Percentiles rank a stretch among this genome's conserved stretches.
Evolutionary conservation across 2,113 vertebrate species (phyloP).

Genomic region (Burhinus oedicnemus): DNA sequence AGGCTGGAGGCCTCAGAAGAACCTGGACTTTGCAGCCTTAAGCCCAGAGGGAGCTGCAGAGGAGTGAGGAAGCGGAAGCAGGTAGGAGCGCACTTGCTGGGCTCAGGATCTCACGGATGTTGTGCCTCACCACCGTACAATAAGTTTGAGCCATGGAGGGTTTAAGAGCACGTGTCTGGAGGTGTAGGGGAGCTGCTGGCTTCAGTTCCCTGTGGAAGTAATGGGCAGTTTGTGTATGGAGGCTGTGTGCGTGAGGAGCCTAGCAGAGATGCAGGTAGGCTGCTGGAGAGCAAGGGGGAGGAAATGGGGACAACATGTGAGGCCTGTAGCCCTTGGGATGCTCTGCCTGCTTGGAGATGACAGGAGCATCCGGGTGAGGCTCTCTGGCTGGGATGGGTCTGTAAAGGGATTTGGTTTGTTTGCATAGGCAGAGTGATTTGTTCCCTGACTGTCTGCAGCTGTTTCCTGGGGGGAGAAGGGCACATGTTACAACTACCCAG

Average conservation of each 20-base stretch:
- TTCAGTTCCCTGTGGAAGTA: background rate
- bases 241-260: background rate
- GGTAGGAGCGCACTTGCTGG: background rate
- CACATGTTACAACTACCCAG: fast-evolving
- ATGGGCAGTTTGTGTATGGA: background rate
- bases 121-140: background rate
- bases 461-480: background rate
- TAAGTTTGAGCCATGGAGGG: background rate
- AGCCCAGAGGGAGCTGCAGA: background rate
- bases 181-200: background rate
- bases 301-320: background rate
- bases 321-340: background rate
- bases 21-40: background rate
- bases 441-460: background rate
- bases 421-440: background rate
- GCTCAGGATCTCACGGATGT: background rate
- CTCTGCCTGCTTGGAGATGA: background rate
- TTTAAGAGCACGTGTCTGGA: background rate
- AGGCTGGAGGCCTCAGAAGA: background rate
- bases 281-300: background rate
- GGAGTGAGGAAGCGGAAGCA: background rate
- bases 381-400: background rate
- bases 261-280: background rate
- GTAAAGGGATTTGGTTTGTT: background rate
- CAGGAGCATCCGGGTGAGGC: background rate